Base-by-base conservation (phyloP, 2,797 vertebrate species). In the Clarias fuscus region DNA sequence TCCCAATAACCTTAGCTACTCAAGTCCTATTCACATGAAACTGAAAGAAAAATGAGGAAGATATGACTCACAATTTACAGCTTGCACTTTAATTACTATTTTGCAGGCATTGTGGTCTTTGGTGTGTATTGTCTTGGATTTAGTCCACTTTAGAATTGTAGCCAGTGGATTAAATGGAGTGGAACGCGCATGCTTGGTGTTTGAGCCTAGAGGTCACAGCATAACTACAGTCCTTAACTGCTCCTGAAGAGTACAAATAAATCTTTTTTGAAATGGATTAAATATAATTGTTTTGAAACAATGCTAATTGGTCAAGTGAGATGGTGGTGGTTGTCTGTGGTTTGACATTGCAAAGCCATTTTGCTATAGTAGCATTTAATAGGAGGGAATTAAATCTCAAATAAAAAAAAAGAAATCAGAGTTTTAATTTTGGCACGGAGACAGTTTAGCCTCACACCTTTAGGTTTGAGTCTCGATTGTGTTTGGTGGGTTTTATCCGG, bases 101-200 rank as follows among this genome's bases (percentile, higher is more conserved):
- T 65, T 53, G 15, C 61, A 48, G 15, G 59, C 13, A n/a, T 62
- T 80, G 61, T 18, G 37, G 76, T 64, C 1, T 43, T 62, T 64
- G 3, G 78, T 64, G 56, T 78, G 33, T 24, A 40, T 20, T 62
- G 15, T 79, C 22, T 40, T 62, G 33, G 58, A 37, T 62, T 40
- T 62, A 61, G 30, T 24, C 18, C 58, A 62, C 6, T 62, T 79
- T 75, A 56, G 72, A 75, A 75, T 56, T 17, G 72, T 56, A 75
- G 75, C 53, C 75, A 33, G 75, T 33, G 27, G 75, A 77, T 77
- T 77, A 59, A 77, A 77, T 22, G 56, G 20, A 33, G 27, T 22
- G 75, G 59, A 59, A 58, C 56, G 48, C 24, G 56, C 30, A 59
- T 77, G 75, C 53, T 77, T 3, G 27, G 53, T 56, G 72, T 75